Evolutionary conservation across 2,888 invertebrate species (phyloP), one percentile per base, ranked within the genome.

Genomic region (Tipula confusa): DNA sequence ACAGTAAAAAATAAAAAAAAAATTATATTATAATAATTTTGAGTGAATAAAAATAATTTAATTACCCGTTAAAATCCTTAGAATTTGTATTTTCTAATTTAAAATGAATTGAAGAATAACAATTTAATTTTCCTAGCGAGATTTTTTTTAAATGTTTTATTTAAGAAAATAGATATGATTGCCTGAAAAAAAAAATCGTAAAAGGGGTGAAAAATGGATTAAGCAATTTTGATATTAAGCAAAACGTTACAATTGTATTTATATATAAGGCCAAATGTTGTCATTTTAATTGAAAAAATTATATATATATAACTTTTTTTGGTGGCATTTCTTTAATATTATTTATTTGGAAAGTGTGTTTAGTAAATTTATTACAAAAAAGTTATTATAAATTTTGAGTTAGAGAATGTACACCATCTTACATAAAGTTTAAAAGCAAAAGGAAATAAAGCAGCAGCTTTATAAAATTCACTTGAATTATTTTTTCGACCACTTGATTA

Each of bases 41-140:
- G 64, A 64, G 64, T 64, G 64, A 64, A 64, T 64, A 64, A 64
- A 64, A 64, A 64, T 64, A 64, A 64, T 64, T 64, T 64, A 64
- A 64, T 64, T 64, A 64, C 64, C 64, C 64, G 64, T 64, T 64
- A 64, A 64, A 64, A 64, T 64, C 64, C 64, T 64, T 64, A 64
- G 64, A 64, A 64, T 64, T 64, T 64, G 64, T 64, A 64, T 64
- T 64, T 64, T 64, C 64, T 64, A 64, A 64, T 64, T 64, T 64
- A 64, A 64, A 64, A 64, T 64, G 64, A 64, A 64, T 64, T 64
- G 64, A 64, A 64, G 64, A 64, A 64, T 64, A 64, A 64, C 18
- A 64, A 64, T 64, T 64, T 24, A 64, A 24, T 64, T 64, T 33
- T 33, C 11, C 33, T 33, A 33, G 33, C n/a, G n/a, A n/a, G n/a